Conservation (phyloP, 2,888 invertebrate genomes). For the Germaria angustata region DNA sequence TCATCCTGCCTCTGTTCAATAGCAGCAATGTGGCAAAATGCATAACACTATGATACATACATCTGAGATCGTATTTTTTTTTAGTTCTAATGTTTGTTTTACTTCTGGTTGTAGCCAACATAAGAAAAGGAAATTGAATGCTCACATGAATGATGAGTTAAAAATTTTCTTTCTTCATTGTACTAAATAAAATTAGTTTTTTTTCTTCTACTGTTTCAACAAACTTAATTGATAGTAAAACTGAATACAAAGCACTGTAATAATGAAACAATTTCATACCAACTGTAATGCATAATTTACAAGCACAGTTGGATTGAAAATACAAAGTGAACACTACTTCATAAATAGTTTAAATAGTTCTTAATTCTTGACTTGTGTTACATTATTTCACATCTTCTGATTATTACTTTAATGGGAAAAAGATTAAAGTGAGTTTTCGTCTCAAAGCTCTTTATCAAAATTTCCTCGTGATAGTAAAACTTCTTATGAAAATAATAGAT, state of each 20-base stretch:
- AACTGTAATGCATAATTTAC: background rate
- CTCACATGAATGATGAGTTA: conserved; percentile 58
- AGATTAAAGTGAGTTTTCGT: no score
- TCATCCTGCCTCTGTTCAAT: conserved; percentile 20
- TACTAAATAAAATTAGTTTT: conserved; percentile 10
- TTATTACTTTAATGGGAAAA: no score
- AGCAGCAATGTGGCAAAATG: background rate
- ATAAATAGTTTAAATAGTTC: no score
- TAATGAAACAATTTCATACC: background rate
- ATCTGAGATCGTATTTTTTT: conserved; percentile 6
- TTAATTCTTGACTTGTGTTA: no score
- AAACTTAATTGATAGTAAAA: conserved; percentile 9
- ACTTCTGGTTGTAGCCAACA: conserved; percentile 33
- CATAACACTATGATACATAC: background rate
- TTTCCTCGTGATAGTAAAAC: no score
- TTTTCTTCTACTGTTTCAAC: background rate
- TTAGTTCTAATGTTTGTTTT: conserved; percentile 56
- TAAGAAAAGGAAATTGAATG: conserved; percentile 62
- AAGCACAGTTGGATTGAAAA: background rate
- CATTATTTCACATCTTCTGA: no score
- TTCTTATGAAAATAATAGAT: no score
- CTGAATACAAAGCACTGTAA: background rate
- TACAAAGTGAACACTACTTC: no score
- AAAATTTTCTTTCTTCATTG: background rate
- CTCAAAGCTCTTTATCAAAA: no score